Conservation (phyloP, 2,797 vertebrate species). For the Tragelaphus eurycerus region DNA sequence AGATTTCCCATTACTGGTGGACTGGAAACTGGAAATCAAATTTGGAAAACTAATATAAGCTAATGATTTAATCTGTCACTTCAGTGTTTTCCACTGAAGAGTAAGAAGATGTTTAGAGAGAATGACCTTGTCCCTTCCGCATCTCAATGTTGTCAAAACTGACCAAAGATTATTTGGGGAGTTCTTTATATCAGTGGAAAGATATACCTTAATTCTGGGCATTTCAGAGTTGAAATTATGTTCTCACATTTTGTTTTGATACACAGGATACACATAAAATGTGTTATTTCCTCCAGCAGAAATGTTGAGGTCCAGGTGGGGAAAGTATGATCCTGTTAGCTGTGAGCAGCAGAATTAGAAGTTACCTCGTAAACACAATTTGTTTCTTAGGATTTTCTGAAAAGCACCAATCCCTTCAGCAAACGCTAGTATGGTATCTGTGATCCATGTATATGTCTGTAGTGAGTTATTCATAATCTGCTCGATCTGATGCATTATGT, state of each 20-base stretch:
- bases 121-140: accelerated
- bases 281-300: neutral
- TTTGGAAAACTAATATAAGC: neutral
- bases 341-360: neutral
- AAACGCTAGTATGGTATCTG: accelerated
- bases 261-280: neutral
- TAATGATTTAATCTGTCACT: neutral
- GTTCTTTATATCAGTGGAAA: neutral
- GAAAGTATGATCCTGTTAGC: accelerated
- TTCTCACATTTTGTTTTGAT: neutral
- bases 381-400: neutral
- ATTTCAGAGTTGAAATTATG: accelerated
- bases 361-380: accelerated
- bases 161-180: neutral
- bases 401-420: neutral
- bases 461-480: neutral
- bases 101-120: neutral
- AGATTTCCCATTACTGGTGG: neutral
- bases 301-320: neutral
- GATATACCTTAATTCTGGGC: neutral
- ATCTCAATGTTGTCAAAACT: neutral
- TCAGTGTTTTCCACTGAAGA: neutral
- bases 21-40: neutral
- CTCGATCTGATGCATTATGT: accelerated
- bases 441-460: accelerated